Conservation (phyloP, 2,797 vertebrate genomes). For the Macropodus opercularis region DNA sequence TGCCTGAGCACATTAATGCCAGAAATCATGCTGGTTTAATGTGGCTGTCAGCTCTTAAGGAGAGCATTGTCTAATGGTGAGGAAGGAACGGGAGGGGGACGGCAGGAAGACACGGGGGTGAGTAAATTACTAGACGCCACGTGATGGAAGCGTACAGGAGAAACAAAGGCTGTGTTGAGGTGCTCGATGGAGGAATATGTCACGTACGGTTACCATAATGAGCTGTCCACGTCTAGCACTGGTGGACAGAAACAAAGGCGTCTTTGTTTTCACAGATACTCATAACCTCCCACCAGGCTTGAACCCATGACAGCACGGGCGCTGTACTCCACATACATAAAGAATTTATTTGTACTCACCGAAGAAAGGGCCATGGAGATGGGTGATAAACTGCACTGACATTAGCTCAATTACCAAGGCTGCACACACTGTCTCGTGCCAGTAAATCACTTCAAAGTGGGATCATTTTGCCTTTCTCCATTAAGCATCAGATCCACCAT, state of each 20-base stretch:
- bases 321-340: slow-evolving; percentile 39
- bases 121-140: slow-evolving; percentile 30
- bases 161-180: slow-evolving; percentile 25
- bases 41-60: slow-evolving; percentile 22
- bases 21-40: slow-evolving; percentile 5
- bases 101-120: slow-evolving; percentile 3
- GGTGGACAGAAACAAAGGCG: slow-evolving; percentile 58
- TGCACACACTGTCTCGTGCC: slow-evolving; percentile 44
- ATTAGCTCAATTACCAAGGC: slow-evolving; percentile 60
- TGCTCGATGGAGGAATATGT: slow-evolving; percentile 9
- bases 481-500: slow-evolving; percentile 46
- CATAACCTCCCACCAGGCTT: slow-evolving; percentile 30
- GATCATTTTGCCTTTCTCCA: slow-evolving; percentile 53
- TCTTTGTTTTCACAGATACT: slow-evolving; percentile 36
- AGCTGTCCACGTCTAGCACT: slow-evolving; percentile 43
- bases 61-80: slow-evolving; percentile 37
- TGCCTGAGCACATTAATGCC: slow-evolving; percentile 13
- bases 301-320: slow-evolving; percentile 12
- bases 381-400: slow-evolving; percentile 58
- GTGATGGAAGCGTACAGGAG: slow-evolving; percentile 37
- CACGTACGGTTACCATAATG: slow-evolving; percentile 59
- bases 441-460: slow-evolving; percentile 68
- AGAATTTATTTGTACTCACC: slow-evolving; percentile 48
- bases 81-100: slow-evolving; percentile 8
- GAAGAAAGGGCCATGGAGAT: slow-evolving; percentile 31